Evolutionary conservation across 2,888 invertebrate genomes (phyloP).

Genomic region (Patella pellucida): DNA sequence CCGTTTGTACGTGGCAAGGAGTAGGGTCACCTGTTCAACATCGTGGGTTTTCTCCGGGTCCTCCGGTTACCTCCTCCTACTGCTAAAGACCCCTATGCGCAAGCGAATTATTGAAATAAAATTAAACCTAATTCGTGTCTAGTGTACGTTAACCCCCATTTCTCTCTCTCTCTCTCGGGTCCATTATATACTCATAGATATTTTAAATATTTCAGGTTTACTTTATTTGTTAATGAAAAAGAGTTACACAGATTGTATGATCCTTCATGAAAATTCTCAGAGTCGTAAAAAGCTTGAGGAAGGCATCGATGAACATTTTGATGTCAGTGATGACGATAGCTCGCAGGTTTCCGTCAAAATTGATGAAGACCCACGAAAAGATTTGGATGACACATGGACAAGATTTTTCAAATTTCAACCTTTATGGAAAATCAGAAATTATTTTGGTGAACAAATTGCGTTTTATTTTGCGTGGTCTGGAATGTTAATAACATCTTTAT

Average conservation of each 20-base stretch:
- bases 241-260: constrained; percentile 67
- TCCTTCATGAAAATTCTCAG: constrained; percentile 70
- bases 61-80: no score
- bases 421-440: constrained; percentile 70
- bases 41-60: no score
- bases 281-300: constrained; percentile 46
- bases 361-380: constrained; percentile 49
- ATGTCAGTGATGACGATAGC: constrained; percentile 18
- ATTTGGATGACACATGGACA: constrained; percentile 63
- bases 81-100: not conserved
- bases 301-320: constrained; percentile 42
- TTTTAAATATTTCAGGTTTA: constrained; percentile 56
- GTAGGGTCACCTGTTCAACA: no score
- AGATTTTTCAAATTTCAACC: constrained; percentile 69
- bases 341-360: constrained; percentile 24
- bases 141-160: no score
- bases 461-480: constrained; percentile 73
- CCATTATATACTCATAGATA: no score
- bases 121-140: no score
- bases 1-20: no score
- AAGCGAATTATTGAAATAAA: no score
- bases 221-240: constrained; percentile 68
- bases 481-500: constrained; percentile 68
- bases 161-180: no score
- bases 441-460: constrained; percentile 73